Base-by-base conservation (phyloP, 1,140 invertebrate genomes). In the Temnothorax curvispinosus region DNA sequence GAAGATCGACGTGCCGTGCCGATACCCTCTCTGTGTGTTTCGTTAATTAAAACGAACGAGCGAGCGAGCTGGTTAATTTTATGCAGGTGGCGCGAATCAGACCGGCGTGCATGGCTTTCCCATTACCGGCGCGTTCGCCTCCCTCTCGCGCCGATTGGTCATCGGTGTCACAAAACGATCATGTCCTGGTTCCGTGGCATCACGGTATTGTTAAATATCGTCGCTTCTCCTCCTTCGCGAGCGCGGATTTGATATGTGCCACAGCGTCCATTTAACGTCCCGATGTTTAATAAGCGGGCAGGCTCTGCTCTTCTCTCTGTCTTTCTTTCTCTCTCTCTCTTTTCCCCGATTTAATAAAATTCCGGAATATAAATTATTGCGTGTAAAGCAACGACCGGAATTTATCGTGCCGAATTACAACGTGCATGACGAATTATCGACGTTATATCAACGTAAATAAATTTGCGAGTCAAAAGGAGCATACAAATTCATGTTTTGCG, bases 11-110 rank as follows among this genome's bases (percentile, higher is more conserved):
- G 76, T 90, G 81, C 87, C 85, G 82, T 76, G 87, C 86, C 92
- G 91, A 87, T 93, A 89, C 91, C 91, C 91, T 89, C 89, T 89
- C 89, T 89, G 64, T 81, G 91, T 95, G 94, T 95, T 95, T 95
- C 95, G 93, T 95, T 95, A 95, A 95, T 95, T 95, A 95, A 95
- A 95, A 94, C 92, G 93, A 93, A 93, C 92, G 88, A 90, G 90
- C 89, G 88, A 82, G 84, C 91, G 91, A 92, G 94, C 92, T 92
- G 92, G 93, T 95, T 95, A 95, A 95, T 95, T 95, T 95, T 95
- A 95, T 95, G 94, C 94, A 94, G 92, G 91, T 93, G 93, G 90
- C 91, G 89, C 92, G 88, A 93, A 92, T 92, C 87, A 91, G 89
- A 85, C 91, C 80, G 91, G 89, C 91, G 91, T 94, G 94, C 94